Evolutionary conservation across 2,797 vertebrate genomes (phyloP).

Genomic region (Antennarius maculatus): DNA sequence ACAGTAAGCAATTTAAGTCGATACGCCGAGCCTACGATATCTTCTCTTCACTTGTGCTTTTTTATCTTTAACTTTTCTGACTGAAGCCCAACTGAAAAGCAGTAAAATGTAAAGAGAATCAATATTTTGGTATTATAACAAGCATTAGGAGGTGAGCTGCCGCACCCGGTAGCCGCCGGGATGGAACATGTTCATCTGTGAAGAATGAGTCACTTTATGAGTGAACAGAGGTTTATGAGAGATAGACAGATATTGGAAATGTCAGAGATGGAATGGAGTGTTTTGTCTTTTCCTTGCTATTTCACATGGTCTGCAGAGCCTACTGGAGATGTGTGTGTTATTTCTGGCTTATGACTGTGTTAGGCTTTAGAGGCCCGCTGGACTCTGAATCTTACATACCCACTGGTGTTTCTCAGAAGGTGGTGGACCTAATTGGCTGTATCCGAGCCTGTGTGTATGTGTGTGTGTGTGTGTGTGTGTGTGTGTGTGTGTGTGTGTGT

Average conservation of each 20-base stretch:
- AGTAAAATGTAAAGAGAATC: constrained; percentile 38
- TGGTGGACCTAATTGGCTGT: constrained; percentile 78
- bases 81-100: constrained; percentile 1
- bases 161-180: constrained; percentile 27
- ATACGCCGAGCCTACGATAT: neutral
- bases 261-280: constrained; percentile 76
- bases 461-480: constrained; percentile 14
- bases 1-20: constrained; percentile 1
- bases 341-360: constrained; percentile 78
- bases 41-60: constrained; percentile 6
- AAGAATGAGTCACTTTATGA: constrained; percentile 68
- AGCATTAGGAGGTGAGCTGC: constrained; percentile 36
- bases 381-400: constrained; percentile 76
- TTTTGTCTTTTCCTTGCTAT: constrained; percentile 75
- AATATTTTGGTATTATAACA: constrained; percentile 47
- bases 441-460: constrained; percentile 48
- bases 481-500: neutral
- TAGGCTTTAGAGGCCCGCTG: constrained; percentile 74
- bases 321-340: constrained; percentile 67
- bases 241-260: constrained; percentile 79
- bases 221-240: constrained; percentile 71
- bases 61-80: neutral
- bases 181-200: constrained; percentile 67
- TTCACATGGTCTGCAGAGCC: constrained; percentile 74
- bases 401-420: constrained; percentile 80